Base-by-base conservation (phyloP, 2,113 vertebrate species). In the Monopterus albus region DNA sequence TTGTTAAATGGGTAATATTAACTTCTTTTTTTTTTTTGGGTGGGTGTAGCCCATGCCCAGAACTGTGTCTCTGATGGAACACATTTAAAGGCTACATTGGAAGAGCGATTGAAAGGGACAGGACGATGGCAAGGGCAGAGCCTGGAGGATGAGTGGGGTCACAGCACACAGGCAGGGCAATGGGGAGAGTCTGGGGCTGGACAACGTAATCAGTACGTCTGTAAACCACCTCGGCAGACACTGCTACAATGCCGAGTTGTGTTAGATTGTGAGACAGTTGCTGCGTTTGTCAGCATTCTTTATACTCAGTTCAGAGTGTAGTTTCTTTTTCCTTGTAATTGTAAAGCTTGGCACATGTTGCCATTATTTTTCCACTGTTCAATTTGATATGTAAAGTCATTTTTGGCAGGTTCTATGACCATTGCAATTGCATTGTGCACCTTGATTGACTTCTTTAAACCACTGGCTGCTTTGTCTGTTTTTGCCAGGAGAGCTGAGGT, bases 71-170 rank as follows among this genome's bases (percentile, higher is more conserved):
- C 55, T 47, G 40, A 49, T 46, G 58, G 23, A 61, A 52, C 21
- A 21, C 55, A 42, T 52, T 47, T 63, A 23, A 58, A 72, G 43
- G 60, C 50, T 63, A 36, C 47, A 8, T 55, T 33, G 38, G 31
- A 26, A 28, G 64, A 70, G 45, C 12, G 55, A 49, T 42, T 20
- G 72, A 23, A 83, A 65, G 20, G 49, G 78, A 79, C 56, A 56
- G 46, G n/a, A 15, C 10, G 13, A 39, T 39, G 31, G 11, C 43
- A 5, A 28, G 45, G 12, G 21, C 47, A 71, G 56, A 51, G 63
- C 72, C 68, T 57, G 58, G 65, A 67, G 81, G 62, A 45, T 31
- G 51, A 80, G 14, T 9, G 18, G 47, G 65, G 49, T 78, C 39
- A 72, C n/a, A n/a, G n/a, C n/a, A 20, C 18, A 50, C n/a, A 39